phyloP scores from a whole-genome alignment of 2,113 vertebrate species.

The Pedionomus torquatus region DNA sequence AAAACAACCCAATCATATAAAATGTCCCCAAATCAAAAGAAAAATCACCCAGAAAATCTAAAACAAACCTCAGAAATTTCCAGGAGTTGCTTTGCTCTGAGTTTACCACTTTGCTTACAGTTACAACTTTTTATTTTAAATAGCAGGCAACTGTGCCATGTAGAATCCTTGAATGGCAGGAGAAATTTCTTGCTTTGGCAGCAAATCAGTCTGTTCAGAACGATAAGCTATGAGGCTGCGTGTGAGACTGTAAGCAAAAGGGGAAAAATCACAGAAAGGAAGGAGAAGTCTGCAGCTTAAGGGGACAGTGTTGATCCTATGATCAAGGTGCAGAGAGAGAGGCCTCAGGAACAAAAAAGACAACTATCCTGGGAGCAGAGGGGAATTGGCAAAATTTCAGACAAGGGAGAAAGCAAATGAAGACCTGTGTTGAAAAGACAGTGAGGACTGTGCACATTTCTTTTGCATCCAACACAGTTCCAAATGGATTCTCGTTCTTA shows the following conservation, averaged over 20 bases:
- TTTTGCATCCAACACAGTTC: neutral
- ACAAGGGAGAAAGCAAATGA: neutral
- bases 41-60: neutral
- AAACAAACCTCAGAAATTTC: neutral
- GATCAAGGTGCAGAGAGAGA: neutral
- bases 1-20: neutral
- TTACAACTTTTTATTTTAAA: neutral
- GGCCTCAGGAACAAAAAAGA: neutral
- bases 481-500: neutral
- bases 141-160: neutral
- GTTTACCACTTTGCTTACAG: neutral
- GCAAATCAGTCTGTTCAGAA: neutral
- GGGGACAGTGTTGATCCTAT: neutral
- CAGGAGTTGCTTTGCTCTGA: neutral
- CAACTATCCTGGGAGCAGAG: neutral
- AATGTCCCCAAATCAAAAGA: no score
- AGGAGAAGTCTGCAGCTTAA: neutral
- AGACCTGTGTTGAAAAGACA: neutral
- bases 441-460: neutral
- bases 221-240: neutral
- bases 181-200: neutral
- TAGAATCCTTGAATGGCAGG: neutral
- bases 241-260: neutral
- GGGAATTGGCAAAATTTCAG: neutral
- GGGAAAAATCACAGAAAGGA: neutral